A percentile compares a stretch with the other conserved stretches of the same genome.
Conservation (phyloP, 1,140 invertebrate species). For the Apis cerana region DNA sequence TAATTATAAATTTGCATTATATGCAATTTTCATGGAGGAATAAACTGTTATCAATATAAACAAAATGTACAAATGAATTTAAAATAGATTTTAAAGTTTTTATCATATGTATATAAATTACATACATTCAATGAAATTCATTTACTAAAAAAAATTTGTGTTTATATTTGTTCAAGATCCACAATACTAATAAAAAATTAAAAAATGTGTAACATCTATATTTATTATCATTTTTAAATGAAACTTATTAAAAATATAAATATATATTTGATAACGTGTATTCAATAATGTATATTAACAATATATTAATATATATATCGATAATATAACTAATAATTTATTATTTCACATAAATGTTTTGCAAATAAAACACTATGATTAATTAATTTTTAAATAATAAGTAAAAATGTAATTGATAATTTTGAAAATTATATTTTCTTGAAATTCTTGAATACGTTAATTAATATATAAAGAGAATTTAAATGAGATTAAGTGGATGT, state of each 20-base stretch:
- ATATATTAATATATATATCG: too few species aligned
- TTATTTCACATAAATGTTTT: too few species aligned
- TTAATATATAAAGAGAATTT: neutral
- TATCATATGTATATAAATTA: neutral
- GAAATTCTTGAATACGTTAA: neutral
- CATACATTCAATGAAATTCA: neutral
- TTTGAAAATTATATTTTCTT: neutral
- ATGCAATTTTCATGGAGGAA: neutral
- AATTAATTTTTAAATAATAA: neutral
- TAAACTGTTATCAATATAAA: neutral
- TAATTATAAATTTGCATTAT: neutral
- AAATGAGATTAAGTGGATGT: neutral
- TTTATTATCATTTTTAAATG: neutral
- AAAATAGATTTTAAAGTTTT: neutral
- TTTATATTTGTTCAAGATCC: constrained; percentile 2
- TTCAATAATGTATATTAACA: neutral
- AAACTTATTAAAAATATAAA: neutral
- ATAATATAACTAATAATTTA: too few species aligned
- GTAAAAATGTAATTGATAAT: neutral
- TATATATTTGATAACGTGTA: neutral
- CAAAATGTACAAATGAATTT: neutral
- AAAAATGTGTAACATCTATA: neutral
- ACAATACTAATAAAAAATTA: neutral
- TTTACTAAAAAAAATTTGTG: neutral
- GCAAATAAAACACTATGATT: too few species aligned